Conservation (phyloP, 2,888 invertebrate genomes). For the Tachina lurida region DNA sequence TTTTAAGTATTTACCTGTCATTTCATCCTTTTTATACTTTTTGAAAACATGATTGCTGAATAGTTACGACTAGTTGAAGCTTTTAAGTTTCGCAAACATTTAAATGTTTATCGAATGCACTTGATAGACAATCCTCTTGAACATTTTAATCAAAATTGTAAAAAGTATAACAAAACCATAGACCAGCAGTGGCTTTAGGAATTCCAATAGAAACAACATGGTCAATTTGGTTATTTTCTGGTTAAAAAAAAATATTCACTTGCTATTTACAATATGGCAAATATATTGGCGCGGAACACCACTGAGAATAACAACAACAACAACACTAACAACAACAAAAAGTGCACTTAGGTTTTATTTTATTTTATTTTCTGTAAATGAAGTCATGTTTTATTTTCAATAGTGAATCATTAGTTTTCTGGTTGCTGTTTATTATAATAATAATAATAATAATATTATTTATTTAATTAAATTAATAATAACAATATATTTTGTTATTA, state of each 20-base stretch:
- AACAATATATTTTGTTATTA: slow-evolving; percentile 1
- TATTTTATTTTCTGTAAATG: slow-evolving; percentile 16
- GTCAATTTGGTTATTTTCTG: not conserved
- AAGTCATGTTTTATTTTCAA: slow-evolving; percentile 36
- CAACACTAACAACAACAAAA: slow-evolving; percentile 20
- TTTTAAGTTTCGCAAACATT: not conserved
- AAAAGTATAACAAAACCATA: slow-evolving; percentile 75
- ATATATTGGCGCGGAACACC: slow-evolving; percentile 5
- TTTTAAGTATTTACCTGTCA: slow-evolving; percentile 51
- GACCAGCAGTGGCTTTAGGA: slow-evolving; percentile 72
- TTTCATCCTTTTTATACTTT: slow-evolving; percentile 61
- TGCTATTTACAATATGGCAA: not conserved
- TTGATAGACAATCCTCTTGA: slow-evolving; percentile 72
- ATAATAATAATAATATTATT: not conserved
- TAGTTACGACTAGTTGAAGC: not conserved
- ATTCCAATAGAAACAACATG: slow-evolving; percentile 74
- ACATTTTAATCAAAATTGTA: slow-evolving; percentile 72
- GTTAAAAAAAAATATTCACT: not conserved
- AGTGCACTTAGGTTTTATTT: slow-evolving; percentile 9
- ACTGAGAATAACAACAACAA: not conserved
- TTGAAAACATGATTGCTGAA: slow-evolving; percentile 47
- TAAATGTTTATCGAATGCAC: slow-evolving; percentile 72
- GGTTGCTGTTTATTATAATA: not conserved
- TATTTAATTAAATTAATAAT: slow-evolving; percentile 5
- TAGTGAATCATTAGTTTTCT: slow-evolving; percentile 40